Conservation (phyloP, 2,797 vertebrate species). For the Catamblyrhynchus diadema region DNA sequence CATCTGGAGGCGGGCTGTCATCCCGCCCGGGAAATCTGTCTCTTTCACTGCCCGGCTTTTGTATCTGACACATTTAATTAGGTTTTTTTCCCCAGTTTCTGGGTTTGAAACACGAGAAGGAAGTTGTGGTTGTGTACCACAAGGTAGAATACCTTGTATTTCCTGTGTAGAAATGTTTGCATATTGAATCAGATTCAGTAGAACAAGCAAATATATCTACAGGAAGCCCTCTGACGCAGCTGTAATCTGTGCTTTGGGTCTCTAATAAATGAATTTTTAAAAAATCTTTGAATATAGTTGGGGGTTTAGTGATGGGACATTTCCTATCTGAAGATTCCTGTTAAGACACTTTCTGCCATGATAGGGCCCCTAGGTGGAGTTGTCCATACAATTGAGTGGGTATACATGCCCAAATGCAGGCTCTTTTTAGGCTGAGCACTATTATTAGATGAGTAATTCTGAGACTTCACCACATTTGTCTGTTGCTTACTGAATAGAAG, state of each 20-base stretch:
- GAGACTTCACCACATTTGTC: neutral
- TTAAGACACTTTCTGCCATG: neutral
- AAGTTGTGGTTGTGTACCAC: neutral
- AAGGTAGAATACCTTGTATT: neutral
- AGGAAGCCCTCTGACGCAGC: fast-evolving
- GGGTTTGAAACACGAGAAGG: neutral
- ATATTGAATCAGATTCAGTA: neutral
- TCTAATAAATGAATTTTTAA: neutral
- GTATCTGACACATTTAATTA: neutral
- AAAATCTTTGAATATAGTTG: neutral
- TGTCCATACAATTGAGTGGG: neutral
- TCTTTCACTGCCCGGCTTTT: neutral
- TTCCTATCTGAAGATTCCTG: neutral
- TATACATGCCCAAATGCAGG: fast-evolving
- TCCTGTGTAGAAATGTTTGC: neutral
- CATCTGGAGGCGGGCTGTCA: too few relatives aligned
- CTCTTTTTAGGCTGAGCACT: neutral
- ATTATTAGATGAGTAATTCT: neutral
- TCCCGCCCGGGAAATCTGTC: neutral
- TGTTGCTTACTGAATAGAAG: neutral
- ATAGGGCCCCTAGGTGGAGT: neutral
- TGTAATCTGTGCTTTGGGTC: neutral
- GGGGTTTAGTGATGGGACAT: neutral
- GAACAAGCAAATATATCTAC: neutral
- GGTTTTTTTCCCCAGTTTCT: neutral